These are phyloP conservation scores for Nothobranchius furzeri DNA, from an alignment of 2,113 vertebrate species.

Conservation along the genomic window DNA sequence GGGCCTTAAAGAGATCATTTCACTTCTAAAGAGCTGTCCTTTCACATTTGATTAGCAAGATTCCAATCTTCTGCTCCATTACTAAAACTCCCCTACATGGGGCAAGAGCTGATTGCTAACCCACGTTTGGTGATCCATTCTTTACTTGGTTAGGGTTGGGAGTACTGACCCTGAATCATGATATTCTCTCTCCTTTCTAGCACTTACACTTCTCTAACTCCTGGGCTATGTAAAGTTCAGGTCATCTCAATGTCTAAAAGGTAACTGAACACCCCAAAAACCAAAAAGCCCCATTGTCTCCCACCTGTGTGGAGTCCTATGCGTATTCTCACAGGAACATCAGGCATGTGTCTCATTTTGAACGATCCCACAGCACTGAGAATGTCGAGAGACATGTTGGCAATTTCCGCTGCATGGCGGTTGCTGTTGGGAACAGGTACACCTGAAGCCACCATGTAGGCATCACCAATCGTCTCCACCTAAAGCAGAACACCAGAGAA, in stretches of 20 bases:
- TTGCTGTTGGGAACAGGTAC: conserved; percentile 77
- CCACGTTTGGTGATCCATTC: too few relatives aligned
- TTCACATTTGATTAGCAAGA: too few relatives aligned
- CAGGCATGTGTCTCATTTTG: conserved; percentile 85
- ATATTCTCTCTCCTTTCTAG: too few relatives aligned
- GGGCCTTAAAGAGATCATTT: too few relatives aligned
- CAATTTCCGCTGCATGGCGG: conserved; percentile 80
- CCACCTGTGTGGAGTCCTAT: conserved; percentile 83
- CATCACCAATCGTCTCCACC: conserved; percentile 86
- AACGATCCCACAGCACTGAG: conserved; percentile 82
- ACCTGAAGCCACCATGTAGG: conserved; percentile 85
- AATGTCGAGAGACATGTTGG: conserved; percentile 85
- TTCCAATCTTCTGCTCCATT: too few relatives aligned
- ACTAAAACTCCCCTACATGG: too few relatives aligned
- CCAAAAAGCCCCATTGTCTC: background rate
- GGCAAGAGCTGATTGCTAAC: too few relatives aligned
- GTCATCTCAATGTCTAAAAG: background rate
- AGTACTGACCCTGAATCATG: too few relatives aligned
- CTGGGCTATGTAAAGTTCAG: too few relatives aligned
- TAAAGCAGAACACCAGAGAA: conserved; percentile 11
- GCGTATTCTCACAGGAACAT: conserved; percentile 81
- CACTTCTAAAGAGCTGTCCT: too few relatives aligned
- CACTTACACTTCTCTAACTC: too few relatives aligned
- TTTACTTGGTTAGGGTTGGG: too few relatives aligned
- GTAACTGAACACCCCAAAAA: background rate